These are phyloP conservation scores for Drosophila kuntzei DNA, from an alignment of 2,888 invertebrate genomes.

Conservation along the genomic window DNA sequence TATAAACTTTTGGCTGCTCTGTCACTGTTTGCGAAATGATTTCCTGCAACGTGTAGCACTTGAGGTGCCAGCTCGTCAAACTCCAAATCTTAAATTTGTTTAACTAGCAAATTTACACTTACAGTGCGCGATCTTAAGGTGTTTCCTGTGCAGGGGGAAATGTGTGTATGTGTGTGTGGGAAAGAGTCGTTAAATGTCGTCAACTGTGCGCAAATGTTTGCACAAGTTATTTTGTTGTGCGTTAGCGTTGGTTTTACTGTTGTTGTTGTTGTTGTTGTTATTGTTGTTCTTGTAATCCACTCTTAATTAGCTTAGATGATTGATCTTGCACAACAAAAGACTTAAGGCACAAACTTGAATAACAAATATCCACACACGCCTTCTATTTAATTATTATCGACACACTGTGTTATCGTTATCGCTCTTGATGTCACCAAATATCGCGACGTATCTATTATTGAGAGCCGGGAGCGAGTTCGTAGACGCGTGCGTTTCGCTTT, in stretches of 20 bases:
- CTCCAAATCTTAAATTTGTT: constrained; percentile 60
- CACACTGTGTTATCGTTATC: constrained; percentile 39
- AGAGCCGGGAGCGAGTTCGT: constrained; percentile 44
- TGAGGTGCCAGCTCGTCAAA: constrained; percentile 56
- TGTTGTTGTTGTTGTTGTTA: constrained; percentile 17
- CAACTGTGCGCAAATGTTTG: constrained; percentile 52
- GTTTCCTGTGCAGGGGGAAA: constrained; percentile 48
- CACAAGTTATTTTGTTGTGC: constrained; percentile 33
- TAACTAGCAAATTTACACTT: constrained; percentile 73
- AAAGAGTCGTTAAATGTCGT: constrained; percentile 43
- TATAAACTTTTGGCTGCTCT: constrained; percentile 15
- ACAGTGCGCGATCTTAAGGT: constrained; percentile 60
- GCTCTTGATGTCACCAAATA: constrained; percentile 32
- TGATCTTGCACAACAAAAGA: constrained; percentile 72
- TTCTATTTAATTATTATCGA: constrained; percentile 19
- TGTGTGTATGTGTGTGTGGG: constrained; percentile 22
- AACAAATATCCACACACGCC: constrained; percentile 28
- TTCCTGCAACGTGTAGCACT: constrained; percentile 57
- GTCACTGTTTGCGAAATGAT: constrained; percentile 48
- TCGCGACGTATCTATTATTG: constrained; percentile 29
- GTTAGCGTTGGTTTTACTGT: constrained; percentile 3
- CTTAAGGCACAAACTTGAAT: constrained; percentile 74
- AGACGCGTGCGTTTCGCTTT: constrained; percentile 78
- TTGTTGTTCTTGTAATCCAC: constrained; percentile 50
- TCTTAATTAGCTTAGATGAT: constrained; percentile 26